Conservation (phyloP, 2,113 vertebrate genomes). For the Petrocephalus zakoni region DNA sequence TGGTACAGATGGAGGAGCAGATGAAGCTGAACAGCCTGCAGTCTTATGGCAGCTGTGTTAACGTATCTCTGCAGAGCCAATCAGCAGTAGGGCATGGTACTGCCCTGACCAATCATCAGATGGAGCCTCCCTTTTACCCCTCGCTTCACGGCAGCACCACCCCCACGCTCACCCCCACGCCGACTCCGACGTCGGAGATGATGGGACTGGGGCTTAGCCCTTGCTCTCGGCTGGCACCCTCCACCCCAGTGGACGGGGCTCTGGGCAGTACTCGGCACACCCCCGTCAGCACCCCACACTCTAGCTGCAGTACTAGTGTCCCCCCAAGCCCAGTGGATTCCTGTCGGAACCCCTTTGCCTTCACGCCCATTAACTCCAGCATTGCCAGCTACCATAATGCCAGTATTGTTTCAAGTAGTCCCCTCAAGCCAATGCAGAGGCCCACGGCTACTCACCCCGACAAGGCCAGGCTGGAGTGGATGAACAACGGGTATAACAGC, state of each 20-base stretch:
- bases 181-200: constrained; percentile 82
- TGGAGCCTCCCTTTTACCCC: constrained; percentile 67
- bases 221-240: constrained; percentile 76
- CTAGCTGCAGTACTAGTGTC: constrained; percentile 81
- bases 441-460: constrained; percentile 95
- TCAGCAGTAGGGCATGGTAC: constrained; percentile 62
- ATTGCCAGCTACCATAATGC: constrained; percentile 82
- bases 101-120: constrained; percentile 62
- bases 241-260: constrained; percentile 85
- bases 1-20: constrained; percentile 78
- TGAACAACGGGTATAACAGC: constrained; percentile 81
- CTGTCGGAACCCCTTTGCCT: constrained; percentile 93
- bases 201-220: constrained; percentile 74
- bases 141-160: constrained; percentile 82
- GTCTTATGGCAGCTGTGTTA: constrained; percentile 68
- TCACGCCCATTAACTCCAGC: constrained; percentile 93
- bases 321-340: constrained; percentile 82
- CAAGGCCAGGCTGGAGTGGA: constrained; percentile 95
- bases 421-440: constrained; percentile 95
- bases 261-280: constrained; percentile 89
- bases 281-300: constrained; percentile 86
- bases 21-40: constrained; percentile 70
- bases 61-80: constrained; percentile 76
- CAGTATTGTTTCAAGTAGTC: constrained; percentile 84
- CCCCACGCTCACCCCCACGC: constrained; percentile 74